Base-by-base conservation (phyloP, 2,113 vertebrate species). In the Entelurus aequoreus region DNA sequence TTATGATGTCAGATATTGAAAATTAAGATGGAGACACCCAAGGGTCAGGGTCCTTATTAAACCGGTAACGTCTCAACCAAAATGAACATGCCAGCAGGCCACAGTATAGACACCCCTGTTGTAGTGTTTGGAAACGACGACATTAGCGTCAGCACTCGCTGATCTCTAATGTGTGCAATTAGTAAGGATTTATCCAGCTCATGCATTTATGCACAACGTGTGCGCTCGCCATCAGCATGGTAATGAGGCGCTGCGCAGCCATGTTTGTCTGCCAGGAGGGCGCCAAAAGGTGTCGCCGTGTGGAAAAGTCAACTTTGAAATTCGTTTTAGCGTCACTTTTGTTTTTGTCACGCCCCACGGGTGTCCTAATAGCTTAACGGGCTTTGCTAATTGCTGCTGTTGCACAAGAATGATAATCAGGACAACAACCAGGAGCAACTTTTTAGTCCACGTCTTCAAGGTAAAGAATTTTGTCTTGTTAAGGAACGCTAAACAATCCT, bases 391-490 rank as follows among this genome's bases (percentile, higher is more conserved):
- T 79, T 63, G 65, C 69, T 66, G 64, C 62, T 68, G 65, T 75
- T 72, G 56, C 66, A 68, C 63, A 55, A 54, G 81, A 81, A 83
- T 86, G 77, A 81, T 82, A 86, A 87, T 87, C 71, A 79, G 74
- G 62, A 42, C 19, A 49, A 68, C 81, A 77, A 87, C 82, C 81
- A 84, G 72, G 63, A 68, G 50, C 65, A 63, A 54, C 42, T 46
- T 60, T 28, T 54, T 21, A 11, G 4, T 69, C 36, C 19, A 64
- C 36, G 68, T 8, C 16, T 58, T 28, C 28, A 28, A 28, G 54
- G 11, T 12, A 36, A 28, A 44, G 74, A 54, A 64, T 57, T 9
- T 10, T 28, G 1, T 46, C 42, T 11, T 12, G 42, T 46, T 46
- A 12, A 46, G 12, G 12, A 46, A 46, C 28, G 4, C 38, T 3